A percentile compares a stretch with the other conserved stretches of the same genome.
Evolutionary conservation across 1,140 invertebrate genomes (phyloP).

Genomic region (Anoplolepis gracilipes): DNA sequence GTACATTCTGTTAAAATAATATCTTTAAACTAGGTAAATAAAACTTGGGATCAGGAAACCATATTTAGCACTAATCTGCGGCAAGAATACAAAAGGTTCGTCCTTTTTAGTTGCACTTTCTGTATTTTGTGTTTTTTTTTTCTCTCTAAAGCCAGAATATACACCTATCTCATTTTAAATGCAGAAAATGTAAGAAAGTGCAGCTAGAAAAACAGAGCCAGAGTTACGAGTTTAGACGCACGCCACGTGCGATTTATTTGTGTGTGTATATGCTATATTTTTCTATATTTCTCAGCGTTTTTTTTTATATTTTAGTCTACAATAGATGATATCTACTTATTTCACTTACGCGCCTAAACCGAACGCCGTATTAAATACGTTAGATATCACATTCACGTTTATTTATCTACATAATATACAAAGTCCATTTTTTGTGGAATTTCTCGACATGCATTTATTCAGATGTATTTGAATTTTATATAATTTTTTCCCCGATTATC

Average conservation of each 20-base stretch:
- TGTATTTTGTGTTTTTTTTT: slow-evolving; percentile 6
- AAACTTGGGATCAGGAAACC: slow-evolving; percentile 42
- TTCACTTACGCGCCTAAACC: slow-evolving; percentile 66
- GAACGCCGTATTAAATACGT: slow-evolving; percentile 78
- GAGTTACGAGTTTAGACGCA: slow-evolving; percentile 36
- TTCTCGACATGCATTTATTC: neutral
- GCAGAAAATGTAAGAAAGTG: slow-evolving; percentile 61
- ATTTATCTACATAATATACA: slow-evolving; percentile 84
- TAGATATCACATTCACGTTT: slow-evolving; percentile 83
- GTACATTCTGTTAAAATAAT: slow-evolving; percentile 22
- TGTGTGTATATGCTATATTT: slow-evolving; percentile 43
- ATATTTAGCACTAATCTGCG: slow-evolving; percentile 47
- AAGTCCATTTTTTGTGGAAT: slow-evolving; percentile 46
- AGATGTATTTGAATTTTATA: neutral
- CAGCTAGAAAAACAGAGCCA: slow-evolving; percentile 28
- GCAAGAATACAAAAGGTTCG: slow-evolving; percentile 27
- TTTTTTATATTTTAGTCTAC: slow-evolving; percentile 44
- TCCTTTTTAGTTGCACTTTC: slow-evolving; percentile 59
- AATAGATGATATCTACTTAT: slow-evolving; percentile 42
- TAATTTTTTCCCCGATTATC: neutral
- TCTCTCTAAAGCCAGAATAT: slow-evolving; percentile 32
- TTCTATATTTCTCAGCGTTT: slow-evolving; percentile 33
- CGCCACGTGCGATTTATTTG: slow-evolving; percentile 53
- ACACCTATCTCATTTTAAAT: slow-evolving; percentile 51
- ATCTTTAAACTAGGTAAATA: neutral